Percentiles rank a stretch among this genome's conserved stretches.
Evolutionary conservation across 2,797 vertebrate species (phyloP).

Genomic region (Sebastes hubbsi): DNA sequence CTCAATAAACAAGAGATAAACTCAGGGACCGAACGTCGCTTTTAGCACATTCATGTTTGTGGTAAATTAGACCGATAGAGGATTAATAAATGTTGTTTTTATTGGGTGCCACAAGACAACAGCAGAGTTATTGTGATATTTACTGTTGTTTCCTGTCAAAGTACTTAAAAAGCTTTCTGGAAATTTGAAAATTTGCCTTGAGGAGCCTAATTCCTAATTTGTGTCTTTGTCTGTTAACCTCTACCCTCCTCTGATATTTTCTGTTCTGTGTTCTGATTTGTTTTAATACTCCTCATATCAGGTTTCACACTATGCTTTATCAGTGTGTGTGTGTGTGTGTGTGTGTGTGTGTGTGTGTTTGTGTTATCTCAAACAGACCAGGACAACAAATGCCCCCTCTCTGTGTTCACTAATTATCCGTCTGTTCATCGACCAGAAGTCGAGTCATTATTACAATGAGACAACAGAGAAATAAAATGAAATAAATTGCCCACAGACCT

Average conservation of each 20-base stretch:
- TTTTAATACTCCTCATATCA: neutral
- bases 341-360: neutral
- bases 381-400: neutral
- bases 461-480: slow-evolving; percentile 9
- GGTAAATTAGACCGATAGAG: neutral
- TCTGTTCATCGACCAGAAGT: slow-evolving; percentile 19
- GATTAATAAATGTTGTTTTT: neutral
- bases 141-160: neutral
- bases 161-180: neutral
- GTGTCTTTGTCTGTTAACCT: neutral
- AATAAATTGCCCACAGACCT: neutral
- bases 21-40: neutral
- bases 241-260: neutral
- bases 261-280: too few species aligned
- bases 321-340: neutral
- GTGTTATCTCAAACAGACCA: neutral
- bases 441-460: slow-evolving; percentile 6
- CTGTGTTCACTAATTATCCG: slow-evolving; percentile 15
- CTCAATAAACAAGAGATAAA: neutral
- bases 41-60: neutral
- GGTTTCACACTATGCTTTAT: neutral
- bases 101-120: neutral
- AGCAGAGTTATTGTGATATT: neutral
- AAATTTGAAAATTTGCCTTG: neutral
- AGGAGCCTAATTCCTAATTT: neutral